A percentile compares a stretch with the other conserved stretches of the same genome.
Evolutionary conservation across 2,888 invertebrate genomes (phyloP).

Genomic region (Epinotia ramella): DNA sequence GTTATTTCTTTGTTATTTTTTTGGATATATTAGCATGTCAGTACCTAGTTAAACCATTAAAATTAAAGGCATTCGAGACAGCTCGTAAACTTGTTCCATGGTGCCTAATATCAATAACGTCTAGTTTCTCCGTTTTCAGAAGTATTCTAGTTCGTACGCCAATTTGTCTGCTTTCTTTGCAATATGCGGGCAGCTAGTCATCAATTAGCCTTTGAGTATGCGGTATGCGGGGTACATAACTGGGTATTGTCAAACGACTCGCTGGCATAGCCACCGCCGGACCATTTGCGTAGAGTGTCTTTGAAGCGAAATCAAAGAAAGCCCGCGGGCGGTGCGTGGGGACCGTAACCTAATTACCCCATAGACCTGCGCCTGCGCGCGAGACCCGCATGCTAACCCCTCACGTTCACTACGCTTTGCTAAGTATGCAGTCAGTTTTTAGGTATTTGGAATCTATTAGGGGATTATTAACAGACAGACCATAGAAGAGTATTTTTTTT

Average conservation of each 20-base stretch:
- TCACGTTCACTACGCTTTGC: neutral
- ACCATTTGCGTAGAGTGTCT: constrained; percentile 53
- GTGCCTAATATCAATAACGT: too few relatives aligned
- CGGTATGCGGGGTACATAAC: neutral
- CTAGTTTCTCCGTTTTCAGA: too few relatives aligned
- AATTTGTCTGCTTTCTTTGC: too few relatives aligned
- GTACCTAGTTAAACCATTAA: too few relatives aligned
- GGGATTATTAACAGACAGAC: neutral
- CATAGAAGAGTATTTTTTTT: neutral
- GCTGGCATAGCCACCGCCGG: constrained; percentile 47
- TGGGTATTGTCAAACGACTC: constrained; percentile 35
- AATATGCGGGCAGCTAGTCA: neutral
- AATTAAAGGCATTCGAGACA: too few relatives aligned
- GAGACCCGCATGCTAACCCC: constrained; percentile 47
- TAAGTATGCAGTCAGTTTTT: neutral
- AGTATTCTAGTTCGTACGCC: too few relatives aligned
- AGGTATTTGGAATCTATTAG: neutral
- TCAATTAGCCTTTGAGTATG: neutral
- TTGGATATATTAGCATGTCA: too few relatives aligned
- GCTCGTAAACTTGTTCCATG: too few relatives aligned
- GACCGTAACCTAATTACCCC: constrained; percentile 64
- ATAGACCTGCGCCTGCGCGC: constrained; percentile 49
- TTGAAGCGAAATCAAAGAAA: constrained; percentile 64
- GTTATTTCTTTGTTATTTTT: too few relatives aligned
- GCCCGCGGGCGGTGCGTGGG: constrained; percentile 57